phyloP scores from a whole-genome alignment of 2,797 vertebrate species.

The Sebastes cheni region DNA sequence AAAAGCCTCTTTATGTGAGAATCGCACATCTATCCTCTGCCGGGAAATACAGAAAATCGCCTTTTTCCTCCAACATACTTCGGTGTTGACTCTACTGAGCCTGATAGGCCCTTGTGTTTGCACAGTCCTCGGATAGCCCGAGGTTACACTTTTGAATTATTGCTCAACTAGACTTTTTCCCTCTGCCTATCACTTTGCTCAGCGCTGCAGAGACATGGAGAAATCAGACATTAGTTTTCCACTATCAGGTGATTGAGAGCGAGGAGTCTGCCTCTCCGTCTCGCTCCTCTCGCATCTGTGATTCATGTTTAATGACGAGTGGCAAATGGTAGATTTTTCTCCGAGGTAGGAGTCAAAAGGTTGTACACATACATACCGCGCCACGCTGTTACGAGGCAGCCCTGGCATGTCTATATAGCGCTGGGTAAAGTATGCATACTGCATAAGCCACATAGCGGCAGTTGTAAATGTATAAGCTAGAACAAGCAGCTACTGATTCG shows the following conservation, averaged over 20 bases:
- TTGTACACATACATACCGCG: neutral
- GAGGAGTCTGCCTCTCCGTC: neutral
- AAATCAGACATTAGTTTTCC: conserved; percentile 33
- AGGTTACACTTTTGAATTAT: conserved; percentile 62
- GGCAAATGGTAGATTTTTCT: conserved; percentile 3
- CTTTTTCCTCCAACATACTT: conserved; percentile 25
- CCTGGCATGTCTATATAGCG: neutral
- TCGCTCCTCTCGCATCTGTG: conserved; percentile 20
- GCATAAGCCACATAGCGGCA: neutral
- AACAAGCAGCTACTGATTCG: conserved; percentile 12
- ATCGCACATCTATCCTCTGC: conserved; percentile 3
- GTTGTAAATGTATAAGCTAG: conserved; percentile 16
- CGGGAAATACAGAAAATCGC: conserved; percentile 37
- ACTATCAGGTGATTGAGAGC: conserved; percentile 31
- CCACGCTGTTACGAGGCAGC: neutral
- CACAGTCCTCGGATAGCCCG: conserved; percentile 42
- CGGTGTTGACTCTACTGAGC: conserved; percentile 49
- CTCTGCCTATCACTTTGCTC: conserved; percentile 31
- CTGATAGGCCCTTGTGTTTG: conserved; percentile 54
- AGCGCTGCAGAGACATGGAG: conserved; percentile 10
- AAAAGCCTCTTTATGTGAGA: conserved; percentile 22
- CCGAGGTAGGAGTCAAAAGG: conserved; percentile 2
- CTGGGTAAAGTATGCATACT: neutral
- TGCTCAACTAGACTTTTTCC: conserved; percentile 29
- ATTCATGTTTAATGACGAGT: conserved; percentile 45